Evolutionary conservation across 2,797 vertebrate genomes (phyloP).

Genomic region (Mus caroli): DNA sequence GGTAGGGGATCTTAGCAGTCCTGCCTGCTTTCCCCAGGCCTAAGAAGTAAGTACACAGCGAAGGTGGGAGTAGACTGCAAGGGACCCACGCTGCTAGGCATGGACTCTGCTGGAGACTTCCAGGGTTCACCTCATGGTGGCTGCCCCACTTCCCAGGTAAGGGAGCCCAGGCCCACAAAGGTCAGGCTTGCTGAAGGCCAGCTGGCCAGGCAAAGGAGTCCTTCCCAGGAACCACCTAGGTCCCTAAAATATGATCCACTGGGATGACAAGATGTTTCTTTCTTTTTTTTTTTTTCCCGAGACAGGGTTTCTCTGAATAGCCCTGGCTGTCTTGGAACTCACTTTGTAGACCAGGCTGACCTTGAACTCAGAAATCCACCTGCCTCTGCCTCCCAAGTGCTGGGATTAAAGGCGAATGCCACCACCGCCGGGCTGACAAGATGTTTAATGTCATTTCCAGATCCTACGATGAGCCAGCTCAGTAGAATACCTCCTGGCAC

Average conservation of each 20-base stretch:
- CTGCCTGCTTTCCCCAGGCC: background rate
- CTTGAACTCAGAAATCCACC: too few relatives aligned
- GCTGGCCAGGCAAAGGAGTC: background rate
- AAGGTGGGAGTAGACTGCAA: background rate
- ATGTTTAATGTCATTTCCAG: background rate
- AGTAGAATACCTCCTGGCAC: background rate
- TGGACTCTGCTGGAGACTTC: background rate
- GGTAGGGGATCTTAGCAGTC: background rate
- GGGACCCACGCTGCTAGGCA: rapidly evolving
- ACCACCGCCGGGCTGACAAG: background rate
- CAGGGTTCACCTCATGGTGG: background rate
- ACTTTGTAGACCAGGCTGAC: too few relatives aligned
- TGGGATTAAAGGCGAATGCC: too few relatives aligned
- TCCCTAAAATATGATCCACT: background rate
- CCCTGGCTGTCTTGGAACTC: too few relatives aligned
- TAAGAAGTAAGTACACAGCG: background rate
- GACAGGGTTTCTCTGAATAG: too few relatives aligned
- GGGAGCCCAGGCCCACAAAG: background rate
- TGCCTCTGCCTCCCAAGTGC: too few relatives aligned
- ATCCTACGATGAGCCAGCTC: background rate
- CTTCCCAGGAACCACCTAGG: background rate
- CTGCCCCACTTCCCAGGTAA: background rate
- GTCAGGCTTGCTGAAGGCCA: background rate
- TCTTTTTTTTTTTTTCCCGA: too few relatives aligned
- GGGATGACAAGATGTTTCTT: background rate